Evolutionary conservation across 2,888 invertebrate genomes (phyloP), one percentile per base, ranked within the genome.

Genomic region (Acleris literana): DNA sequence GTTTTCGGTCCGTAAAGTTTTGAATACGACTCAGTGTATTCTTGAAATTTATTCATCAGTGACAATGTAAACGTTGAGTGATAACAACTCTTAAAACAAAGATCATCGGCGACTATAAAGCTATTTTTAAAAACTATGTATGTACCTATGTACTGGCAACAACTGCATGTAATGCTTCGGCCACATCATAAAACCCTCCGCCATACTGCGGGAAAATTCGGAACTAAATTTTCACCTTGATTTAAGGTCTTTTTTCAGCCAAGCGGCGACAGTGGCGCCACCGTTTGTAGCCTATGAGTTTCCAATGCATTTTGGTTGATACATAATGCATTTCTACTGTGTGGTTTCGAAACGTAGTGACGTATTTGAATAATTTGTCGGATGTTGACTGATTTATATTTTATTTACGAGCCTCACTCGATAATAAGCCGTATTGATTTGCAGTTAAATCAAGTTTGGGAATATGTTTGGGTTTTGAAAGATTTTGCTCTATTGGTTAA

Each of bases 291-390:
- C 20, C n/a, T 20, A 5, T 49, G 25, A 22, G 22, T 25, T 22
- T 44, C n/a, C 29, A 49, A 51, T 57, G 57, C 52, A 63, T 57
- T 39, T 63, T 46, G 46, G 11, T 25, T 25, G 60, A 52, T 63
- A 51, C 46, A 46, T 64, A 64, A 64, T 64, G 17, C 58, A 58
- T 62, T n/a, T n/a, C 18, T 46, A 13, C 56, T 49, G 6, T 25
- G 44, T 53, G 62, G 58, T 46, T 53, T 64, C 44, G 44, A 46
- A 57, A 33, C 57, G 22, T 46, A 22, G 20, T 64, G 64, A 64
- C 64, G 64, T 58, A 64, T 49, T 25, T 33, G 64, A 64, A 64
- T 64, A 58, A 52, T 64, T 53, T 58, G 46, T 17, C 58, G 64
- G 58, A 33, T 64, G 51, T 64, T 64, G 64, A 64, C 64, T 58